Evolutionary conservation across 1,140 invertebrate species (phyloP).

Genomic region (Stegodyphus dumicola): DNA sequence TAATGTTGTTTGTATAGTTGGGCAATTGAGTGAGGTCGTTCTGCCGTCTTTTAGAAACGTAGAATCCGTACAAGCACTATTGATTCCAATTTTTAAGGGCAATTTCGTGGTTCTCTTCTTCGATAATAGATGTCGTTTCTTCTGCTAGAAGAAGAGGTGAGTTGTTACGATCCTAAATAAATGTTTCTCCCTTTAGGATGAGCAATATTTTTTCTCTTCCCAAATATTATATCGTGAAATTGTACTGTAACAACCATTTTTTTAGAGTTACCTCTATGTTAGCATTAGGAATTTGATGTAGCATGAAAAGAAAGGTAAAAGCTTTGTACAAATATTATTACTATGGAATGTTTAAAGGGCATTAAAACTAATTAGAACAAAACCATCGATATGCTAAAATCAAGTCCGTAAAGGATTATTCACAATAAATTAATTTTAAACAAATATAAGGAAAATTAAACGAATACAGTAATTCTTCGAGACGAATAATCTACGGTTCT

Average conservation of each 20-base stretch:
- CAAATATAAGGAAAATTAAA: too few species aligned
- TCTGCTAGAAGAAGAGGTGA: conserved; percentile 41
- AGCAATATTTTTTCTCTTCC: conserved; percentile 4
- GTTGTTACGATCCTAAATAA: conserved; percentile 58
- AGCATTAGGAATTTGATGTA: conserved; percentile 25
- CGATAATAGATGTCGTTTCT: conserved; percentile 60
- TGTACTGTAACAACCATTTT: conserved; percentile 24
- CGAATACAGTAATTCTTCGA: too few species aligned
- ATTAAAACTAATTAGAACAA: too few species aligned
- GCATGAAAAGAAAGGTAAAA: conserved; percentile 24
- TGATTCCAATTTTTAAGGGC: conserved; percentile 60
- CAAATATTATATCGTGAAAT: conserved; percentile 25
- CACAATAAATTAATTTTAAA: too few species aligned
- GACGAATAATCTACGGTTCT: too few species aligned
- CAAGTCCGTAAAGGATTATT: too few species aligned
- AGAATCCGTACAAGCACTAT: conserved; percentile 9
- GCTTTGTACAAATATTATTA: background rate
- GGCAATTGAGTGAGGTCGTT: conserved; percentile 43
- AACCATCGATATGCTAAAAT: too few species aligned
- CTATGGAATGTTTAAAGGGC: too few species aligned
- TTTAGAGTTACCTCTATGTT: conserved; percentile 1
- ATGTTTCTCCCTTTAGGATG: conserved; percentile 43
- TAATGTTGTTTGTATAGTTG: conserved; percentile 59
- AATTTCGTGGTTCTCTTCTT: conserved; percentile 58
- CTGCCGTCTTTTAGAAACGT: background rate